phyloP scores from a whole-genome alignment of 2,797 vertebrate species.

The Channallabes apus region DNA sequence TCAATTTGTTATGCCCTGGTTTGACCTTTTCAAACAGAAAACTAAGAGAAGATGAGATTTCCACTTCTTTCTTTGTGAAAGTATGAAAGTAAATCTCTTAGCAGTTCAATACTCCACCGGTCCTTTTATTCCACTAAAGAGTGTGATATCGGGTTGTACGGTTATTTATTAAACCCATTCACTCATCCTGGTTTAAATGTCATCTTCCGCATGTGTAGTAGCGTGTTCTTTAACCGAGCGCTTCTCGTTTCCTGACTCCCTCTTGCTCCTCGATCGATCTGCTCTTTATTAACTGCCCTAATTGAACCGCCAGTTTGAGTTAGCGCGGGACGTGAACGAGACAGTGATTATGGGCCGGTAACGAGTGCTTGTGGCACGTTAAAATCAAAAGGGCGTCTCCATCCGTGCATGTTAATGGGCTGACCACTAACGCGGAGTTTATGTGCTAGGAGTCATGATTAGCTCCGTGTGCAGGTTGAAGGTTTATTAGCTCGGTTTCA shows the following conservation, averaged over 20 bases:
- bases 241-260: slow-evolving; percentile 20
- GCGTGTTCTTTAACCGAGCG: neutral
- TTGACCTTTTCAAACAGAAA: neutral
- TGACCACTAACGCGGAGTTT: slow-evolving; percentile 3
- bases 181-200: slow-evolving; percentile 8
- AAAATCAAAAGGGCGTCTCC: slow-evolving; percentile 23
- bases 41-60: neutral
- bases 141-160: neutral
- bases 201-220: neutral
- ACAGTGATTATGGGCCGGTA: slow-evolving; percentile 38
- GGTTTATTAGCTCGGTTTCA: neutral
- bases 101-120: neutral
- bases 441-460: neutral
- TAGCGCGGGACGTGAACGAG: slow-evolving; percentile 32
- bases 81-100: neutral
- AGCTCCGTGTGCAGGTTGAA: neutral
- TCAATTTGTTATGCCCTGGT: neutral
- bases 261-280: slow-evolving; percentile 38
- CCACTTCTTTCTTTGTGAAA: neutral
- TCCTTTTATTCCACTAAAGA: neutral
- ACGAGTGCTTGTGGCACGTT: slow-evolving; percentile 19
- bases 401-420: slow-evolving; percentile 10
- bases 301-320: slow-evolving; percentile 48
- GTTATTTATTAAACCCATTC: neutral
- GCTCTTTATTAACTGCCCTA: slow-evolving; percentile 47